Base-by-base conservation (phyloP, 1,140 invertebrate genomes). In the Dermatophagoides farinae region DNA sequence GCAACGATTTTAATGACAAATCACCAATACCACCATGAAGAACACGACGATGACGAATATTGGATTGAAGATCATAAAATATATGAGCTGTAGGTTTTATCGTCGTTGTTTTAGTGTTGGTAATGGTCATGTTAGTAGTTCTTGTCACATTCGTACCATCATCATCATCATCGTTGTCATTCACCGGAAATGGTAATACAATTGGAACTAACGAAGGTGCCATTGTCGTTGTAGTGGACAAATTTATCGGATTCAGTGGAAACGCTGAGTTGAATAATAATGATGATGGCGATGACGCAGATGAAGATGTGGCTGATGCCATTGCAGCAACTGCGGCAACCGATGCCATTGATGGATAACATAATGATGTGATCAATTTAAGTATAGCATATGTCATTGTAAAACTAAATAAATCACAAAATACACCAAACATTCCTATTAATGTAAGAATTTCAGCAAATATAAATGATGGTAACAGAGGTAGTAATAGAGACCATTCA, bases 331-430 rank as follows among this genome's bases (percentile, higher is more conserved):
- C 53, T 11, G 53, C 53, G 1, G 53, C 53, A 23, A 23, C 41
- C 11, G 53, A 55, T 18, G 53, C 53, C 53, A 55, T 55, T 31
- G 53, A 55, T n/a, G 53, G 53, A 25, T 55, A 55, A 44, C 53
- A 55, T 23, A 55, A 25, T 23, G 53, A 55, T 14, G 53, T 55
- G 5, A 55, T 55, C 25, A 55, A 44, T 23, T 55, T 55, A 11
- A 55, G 31, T 12, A 55, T 55, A 14, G 53, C 53, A 25, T 55
- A 55, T 14, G 53, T 55, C 53, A 55, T 55, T 11, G 53, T 55
- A 44, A 55, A 55, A 25, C 38, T 41, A 23, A 55, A 55, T 39
- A 55, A 31, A 55, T 55, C 53, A 55, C 53, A 55, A 23, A 55
- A 55, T 11, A 55, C 53, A 23, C 53, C 53, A 44, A 55, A 55